Conservation (phyloP, 2,888 invertebrate species). For the Micoletzkya japonica region DNA sequence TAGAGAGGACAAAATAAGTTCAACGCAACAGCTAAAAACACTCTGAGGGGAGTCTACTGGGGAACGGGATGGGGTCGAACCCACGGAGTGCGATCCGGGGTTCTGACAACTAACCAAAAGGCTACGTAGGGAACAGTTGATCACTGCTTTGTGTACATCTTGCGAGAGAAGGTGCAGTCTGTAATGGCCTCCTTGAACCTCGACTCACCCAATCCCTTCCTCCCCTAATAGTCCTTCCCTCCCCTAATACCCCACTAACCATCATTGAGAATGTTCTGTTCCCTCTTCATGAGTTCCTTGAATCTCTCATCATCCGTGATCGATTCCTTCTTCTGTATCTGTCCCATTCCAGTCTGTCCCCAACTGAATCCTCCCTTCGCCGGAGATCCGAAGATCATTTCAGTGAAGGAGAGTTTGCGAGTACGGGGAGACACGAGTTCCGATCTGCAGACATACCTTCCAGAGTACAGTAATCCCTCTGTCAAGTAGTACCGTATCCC, state of each 20-base stretch:
- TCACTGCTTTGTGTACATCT: conserved; percentile 16
- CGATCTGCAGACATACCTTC: conserved; percentile 28
- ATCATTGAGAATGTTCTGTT: conserved; percentile 20
- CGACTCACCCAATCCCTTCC: not conserved
- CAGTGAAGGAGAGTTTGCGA: conserved; percentile 30
- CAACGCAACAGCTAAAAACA: conserved; percentile 10
- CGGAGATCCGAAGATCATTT: conserved; percentile 26
- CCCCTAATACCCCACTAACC: not conserved
- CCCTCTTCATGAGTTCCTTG: conserved; percentile 24
- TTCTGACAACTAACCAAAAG: too few relatives aligned
- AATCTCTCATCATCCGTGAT: conserved; percentile 21
- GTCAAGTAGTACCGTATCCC: too few relatives aligned
- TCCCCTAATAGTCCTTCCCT: not conserved
- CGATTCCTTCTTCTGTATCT: conserved; percentile 7
- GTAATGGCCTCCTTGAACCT: not conserved
- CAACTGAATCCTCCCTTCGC: conserved; percentile 26
- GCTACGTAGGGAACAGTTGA: too few relatives aligned
- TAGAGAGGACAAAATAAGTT: conserved; percentile 8
- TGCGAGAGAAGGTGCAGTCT: conserved; percentile 21
- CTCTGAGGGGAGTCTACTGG: not conserved
- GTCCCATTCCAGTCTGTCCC: conserved; percentile 20
- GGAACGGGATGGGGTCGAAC: not conserved
- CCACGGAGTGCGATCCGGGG: not conserved
- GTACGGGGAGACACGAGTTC: conserved; percentile 24
- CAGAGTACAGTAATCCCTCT: too few relatives aligned